Conservation (phyloP, 2,888 invertebrate genomes). For the Scaptomyza reducta region DNA sequence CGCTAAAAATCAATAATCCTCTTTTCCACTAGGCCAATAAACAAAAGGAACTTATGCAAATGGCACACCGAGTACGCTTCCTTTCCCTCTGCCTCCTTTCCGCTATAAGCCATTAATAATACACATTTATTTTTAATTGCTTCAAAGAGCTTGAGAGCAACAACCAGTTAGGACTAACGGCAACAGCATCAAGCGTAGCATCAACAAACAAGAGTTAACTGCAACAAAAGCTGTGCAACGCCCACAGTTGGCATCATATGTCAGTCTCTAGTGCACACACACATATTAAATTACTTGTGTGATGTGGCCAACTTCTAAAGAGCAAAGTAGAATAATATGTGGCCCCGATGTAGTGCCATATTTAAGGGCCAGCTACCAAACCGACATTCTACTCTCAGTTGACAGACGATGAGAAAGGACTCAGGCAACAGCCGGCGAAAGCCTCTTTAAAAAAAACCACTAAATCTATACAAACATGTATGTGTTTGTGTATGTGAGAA, state of each 20-base stretch:
- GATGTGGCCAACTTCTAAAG: constrained; percentile 48
- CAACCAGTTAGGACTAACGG: constrained; percentile 51
- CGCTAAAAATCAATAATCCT: constrained; percentile 73
- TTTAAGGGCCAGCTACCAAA: constrained; percentile 20
- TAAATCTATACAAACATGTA: constrained; percentile 31
- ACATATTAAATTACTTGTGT: constrained; percentile 71
- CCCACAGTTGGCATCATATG: constrained; percentile 27
- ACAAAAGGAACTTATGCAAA: constrained; percentile 57
- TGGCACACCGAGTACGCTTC: constrained; percentile 7
- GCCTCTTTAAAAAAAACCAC: constrained; percentile 60
- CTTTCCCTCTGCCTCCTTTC: not conserved
- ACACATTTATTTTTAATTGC: constrained; percentile 68
- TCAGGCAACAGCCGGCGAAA: constrained; percentile 18
- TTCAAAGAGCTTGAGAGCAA: constrained; percentile 23
- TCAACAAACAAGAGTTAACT: not conserved
- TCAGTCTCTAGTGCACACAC: constrained; percentile 27
- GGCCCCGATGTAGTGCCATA: constrained; percentile 50
- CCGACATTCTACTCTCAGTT: not conserved
- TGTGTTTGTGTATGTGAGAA: constrained; percentile 20
- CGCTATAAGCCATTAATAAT: constrained; percentile 30
- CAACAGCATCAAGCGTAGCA: not conserved
- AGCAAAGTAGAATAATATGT: constrained; percentile 42
- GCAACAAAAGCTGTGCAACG: constrained; percentile 4
- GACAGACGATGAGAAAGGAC: constrained; percentile 21
- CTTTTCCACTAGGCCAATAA: constrained; percentile 63